Conservation (phyloP, 2,797 vertebrate genomes). For the Prionace glauca region DNA sequence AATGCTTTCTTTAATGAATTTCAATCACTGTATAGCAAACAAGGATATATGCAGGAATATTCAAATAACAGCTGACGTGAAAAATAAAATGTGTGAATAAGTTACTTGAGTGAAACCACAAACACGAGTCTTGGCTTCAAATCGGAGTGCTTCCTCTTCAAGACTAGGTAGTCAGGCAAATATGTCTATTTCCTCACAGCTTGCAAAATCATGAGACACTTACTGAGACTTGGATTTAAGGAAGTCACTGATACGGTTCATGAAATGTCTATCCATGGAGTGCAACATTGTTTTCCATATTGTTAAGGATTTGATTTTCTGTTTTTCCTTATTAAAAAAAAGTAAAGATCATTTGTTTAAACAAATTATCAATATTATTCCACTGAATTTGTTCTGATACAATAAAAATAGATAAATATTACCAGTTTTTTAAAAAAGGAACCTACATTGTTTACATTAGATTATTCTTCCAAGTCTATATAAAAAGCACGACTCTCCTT, state of each 20-base stretch:
- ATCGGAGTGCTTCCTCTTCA: neutral
- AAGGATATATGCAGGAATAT: constrained; percentile 13
- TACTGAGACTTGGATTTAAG: constrained; percentile 28
- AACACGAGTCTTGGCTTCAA: constrained; percentile 20
- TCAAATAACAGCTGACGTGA: neutral
- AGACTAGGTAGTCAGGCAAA: constrained; percentile 1
- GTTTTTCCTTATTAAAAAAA: constrained; percentile 61
- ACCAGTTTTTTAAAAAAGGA: no score
- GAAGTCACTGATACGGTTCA: constrained; percentile 17
- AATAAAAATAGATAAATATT: neutral
- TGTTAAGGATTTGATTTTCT: constrained; percentile 65
- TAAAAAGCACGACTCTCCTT: neutral
- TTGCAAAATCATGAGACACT: neutral
- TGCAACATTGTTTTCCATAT: constrained; percentile 45
- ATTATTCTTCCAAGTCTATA: neutral
- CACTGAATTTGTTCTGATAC: neutral
- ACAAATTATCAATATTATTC: neutral
- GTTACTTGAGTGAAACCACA: constrained; percentile 12
- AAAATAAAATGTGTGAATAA: constrained; percentile 25
- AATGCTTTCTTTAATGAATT: constrained; percentile 19
- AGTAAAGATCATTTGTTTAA: constrained; percentile 33
- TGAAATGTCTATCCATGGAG: constrained; percentile 44
- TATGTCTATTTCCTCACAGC: neutral
- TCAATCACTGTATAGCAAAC: constrained; percentile 18
- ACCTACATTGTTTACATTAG: neutral